A percentile compares a stretch with the other conserved stretches of the same genome.
Evolutionary conservation across 92 coral and sea anemone genomes (phyloP).

Genomic region (Metridium senile): DNA sequence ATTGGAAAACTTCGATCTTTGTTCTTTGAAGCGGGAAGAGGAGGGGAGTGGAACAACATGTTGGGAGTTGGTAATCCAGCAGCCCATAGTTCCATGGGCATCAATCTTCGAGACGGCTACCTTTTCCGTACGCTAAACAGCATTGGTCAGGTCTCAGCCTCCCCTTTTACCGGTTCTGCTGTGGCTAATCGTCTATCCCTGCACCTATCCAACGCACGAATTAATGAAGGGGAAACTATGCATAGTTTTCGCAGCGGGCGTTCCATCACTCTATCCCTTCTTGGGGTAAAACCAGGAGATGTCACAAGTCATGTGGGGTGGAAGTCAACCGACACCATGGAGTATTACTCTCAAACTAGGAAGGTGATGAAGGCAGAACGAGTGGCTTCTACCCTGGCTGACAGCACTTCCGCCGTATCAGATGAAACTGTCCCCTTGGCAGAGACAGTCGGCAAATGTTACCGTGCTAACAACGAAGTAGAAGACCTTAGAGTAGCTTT

Average conservation of each 20-base stretch:
- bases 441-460: too few relatives aligned
- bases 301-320: conserved; percentile 30
- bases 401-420: too few relatives aligned
- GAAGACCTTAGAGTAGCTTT: too few relatives aligned
- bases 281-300: conserved; percentile 14
- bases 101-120: too few relatives aligned
- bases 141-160: neutral
- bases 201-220: neutral
- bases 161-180: conserved; percentile 24
- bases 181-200: conserved; percentile 17
- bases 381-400: conserved; percentile 30
- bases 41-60: conserved; percentile 45
- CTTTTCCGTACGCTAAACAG: neutral
- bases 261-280: conserved; percentile 26
- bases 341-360: conserved; percentile 25
- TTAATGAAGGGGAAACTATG: conserved; percentile 5
- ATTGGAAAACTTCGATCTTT: conserved; percentile 43
- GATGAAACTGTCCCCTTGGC: too few relatives aligned
- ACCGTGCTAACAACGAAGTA: too few relatives aligned
- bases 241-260: conserved; percentile 31
- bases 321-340: neutral
- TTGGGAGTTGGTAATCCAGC: conserved; percentile 32
- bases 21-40: conserved; percentile 44
- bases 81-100: conserved; percentile 14
- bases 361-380: conserved; percentile 18